Evolutionary conservation across 35 echinoderm and acorn worm genomes (phyloP), one percentile per base, ranked within the genome.

Genomic region (Ophioderma brevispina): DNA sequence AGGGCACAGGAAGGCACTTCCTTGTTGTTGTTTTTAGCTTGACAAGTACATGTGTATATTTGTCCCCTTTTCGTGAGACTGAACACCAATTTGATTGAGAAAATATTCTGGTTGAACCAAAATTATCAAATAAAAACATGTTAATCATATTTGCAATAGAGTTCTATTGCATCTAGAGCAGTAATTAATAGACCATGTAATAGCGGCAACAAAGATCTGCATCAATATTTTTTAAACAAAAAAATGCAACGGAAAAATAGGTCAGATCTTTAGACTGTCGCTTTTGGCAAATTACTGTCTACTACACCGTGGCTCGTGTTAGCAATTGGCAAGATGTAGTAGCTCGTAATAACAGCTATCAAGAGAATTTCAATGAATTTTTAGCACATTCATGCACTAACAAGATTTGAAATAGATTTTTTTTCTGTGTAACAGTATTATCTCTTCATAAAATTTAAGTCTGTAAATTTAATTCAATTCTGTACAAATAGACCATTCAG

Each of bases 311-410:
- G 3, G n/a, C n/a, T 70, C 59, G 59, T 70, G 59, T 6, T 70
- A 15, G 5, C 59, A 70, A 70, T 70, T 70, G 59, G 10, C 59
- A 70, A 15, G 59, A 15, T 25, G 23, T 70, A 25, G 10, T 70
- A 13, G 59, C 59, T 11, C 8, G 59, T 2, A 25, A 8, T 25
- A 15, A 70, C n/a, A 70, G 2, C n/a, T 70, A 70, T 70, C 59
- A 70, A 70, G 59, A 70, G 59, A 70, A 70, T 70, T 70, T 3
- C 59, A 2, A 70, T 70, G 59, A 70, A 70, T 70, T 70, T 70
- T 70, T 18, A 70, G 10, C 59, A 70, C 59, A 70, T 25, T 70
- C 23, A 18, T 25, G 4, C 15, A 70, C 59, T 25, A n/a, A n/a
- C 23, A 25, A 30, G 59, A 4, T 70, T 70, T 25, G 1, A 15